Conservation (phyloP, 1,140 invertebrate species). For the Procambarus virginalis region DNA sequence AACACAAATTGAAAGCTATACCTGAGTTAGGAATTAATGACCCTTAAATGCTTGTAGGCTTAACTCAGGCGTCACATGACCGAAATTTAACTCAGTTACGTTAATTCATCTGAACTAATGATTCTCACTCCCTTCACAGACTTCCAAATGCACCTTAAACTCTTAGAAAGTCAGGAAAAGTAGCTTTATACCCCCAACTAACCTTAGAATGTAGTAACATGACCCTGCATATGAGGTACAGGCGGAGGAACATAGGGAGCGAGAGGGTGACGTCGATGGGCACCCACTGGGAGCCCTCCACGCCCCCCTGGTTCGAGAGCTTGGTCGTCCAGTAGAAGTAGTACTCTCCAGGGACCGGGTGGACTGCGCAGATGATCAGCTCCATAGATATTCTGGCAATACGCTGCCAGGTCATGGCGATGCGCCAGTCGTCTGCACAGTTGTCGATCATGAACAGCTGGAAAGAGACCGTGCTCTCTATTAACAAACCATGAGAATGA, state of each 20-base stretch:
- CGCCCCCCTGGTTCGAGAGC: constrained; percentile 91
- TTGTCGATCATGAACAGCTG: constrained; percentile 99
- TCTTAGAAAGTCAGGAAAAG: too few relatives aligned
- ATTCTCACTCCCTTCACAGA: too few relatives aligned
- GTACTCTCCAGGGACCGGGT: constrained; percentile 97
- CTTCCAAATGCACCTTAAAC: too few relatives aligned
- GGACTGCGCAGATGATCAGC: constrained; percentile 94
- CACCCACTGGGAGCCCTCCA: constrained; percentile 86
- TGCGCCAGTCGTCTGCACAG: constrained; percentile 99
- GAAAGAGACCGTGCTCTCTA: constrained; percentile 48
- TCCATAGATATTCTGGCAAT: constrained; percentile 95
- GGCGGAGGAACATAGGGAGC: constrained; percentile 98
- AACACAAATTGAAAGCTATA: too few relatives aligned
- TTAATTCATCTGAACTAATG: too few relatives aligned
- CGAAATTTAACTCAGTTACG: too few relatives aligned
- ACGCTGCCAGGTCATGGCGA: constrained; percentile 98
- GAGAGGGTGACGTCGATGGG: constrained; percentile 97
- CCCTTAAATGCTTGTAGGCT: too few relatives aligned
- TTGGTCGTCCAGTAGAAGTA: constrained; percentile 96
- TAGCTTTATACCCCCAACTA: neutral
- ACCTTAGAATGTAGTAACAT: constrained; percentile 98
- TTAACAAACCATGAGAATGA: neutral
- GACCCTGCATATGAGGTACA: constrained; percentile 99
- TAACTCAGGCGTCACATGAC: too few relatives aligned
- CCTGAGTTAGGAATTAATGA: too few relatives aligned